A percentile compares a stretch with the other conserved stretches of the same genome.
Evolutionary conservation across 2,888 invertebrate species (phyloP).

Genomic region (Itoplectis maculator): DNA sequence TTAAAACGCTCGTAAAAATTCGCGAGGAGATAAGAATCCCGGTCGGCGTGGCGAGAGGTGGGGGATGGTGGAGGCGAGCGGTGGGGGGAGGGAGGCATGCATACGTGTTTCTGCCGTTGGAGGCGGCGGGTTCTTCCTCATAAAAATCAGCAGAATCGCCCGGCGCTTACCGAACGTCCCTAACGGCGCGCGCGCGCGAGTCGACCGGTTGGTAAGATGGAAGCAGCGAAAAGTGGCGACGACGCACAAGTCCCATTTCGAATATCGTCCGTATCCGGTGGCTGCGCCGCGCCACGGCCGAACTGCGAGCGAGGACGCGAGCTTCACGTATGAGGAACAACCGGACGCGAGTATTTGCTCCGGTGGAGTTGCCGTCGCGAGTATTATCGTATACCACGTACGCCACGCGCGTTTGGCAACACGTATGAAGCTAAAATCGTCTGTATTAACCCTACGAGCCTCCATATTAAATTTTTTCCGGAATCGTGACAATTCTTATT

Average conservation of each 20-base stretch:
- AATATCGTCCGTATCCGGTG: constrained; percentile 67
- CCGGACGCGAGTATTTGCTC: constrained; percentile 68
- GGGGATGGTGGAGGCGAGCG: too few species aligned
- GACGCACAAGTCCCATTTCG: constrained; percentile 64
- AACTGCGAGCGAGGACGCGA: constrained; percentile 16
- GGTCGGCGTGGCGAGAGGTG: constrained; percentile 47
- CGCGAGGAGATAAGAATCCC: constrained; percentile 74
- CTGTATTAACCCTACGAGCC: background rate
- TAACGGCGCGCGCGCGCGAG: constrained; percentile 26
- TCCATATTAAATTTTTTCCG: background rate
- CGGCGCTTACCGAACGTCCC: background rate
- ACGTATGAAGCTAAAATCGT: constrained; percentile 14
- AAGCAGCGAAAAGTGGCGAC: constrained; percentile 51
- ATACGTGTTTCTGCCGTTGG: constrained; percentile 52
- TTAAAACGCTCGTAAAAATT: constrained; percentile 77
- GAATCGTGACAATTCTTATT: background rate
- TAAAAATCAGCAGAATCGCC: constrained; percentile 58
- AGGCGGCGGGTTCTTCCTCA: constrained; percentile 19
- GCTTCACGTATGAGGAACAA: constrained; percentile 66
- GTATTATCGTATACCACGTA: constrained; percentile 56
- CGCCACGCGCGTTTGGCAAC: constrained; percentile 31
- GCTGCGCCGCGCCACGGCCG: constrained; percentile 2
- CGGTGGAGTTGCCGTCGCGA: constrained; percentile 57
- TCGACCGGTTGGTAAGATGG: constrained; percentile 45
- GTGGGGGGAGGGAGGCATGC: constrained; percentile 37